Evolutionary conservation across 1,140 invertebrate genomes (phyloP), one percentile per base, ranked within the genome.

Genomic region (Drosophila parabipectinata): DNA sequence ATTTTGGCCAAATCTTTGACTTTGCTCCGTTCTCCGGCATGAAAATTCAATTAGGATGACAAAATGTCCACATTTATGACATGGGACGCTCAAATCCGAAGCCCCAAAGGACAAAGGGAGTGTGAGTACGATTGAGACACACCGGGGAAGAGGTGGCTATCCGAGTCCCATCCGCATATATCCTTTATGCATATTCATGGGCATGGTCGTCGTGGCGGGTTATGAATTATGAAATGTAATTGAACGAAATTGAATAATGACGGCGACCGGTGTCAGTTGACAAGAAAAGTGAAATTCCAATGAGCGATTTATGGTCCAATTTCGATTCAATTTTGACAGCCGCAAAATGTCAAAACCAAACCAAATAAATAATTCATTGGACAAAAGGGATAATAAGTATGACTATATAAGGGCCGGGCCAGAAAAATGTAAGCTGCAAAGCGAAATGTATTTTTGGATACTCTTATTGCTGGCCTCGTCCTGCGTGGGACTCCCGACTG

Each of bases 211-310:
- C 51, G 45, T 15, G 18, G 54, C 4, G 60, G 59, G 39, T 61
- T 56, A 74, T 88, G 84, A 88, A 88, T 88, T 88, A 88, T 88
- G 76, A 79, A 88, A 83, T 75, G 57, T 88, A 88, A 88, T 88
- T 88, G 83, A 88, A 83, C 69, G 64, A 88, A 89, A 88, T 88
- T 88, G 82, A 87, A 87, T 87, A 87, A 88, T 79, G 82, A 85
- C 63, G 51, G 72, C 56, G 64, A 34, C 39, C 64, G 61, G 67
- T 69, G 67, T 83, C 75, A 79, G 71, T 44, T 75, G 80, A 84
- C 80, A 84, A 80, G 76, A 79, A 87, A 87, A 87, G 83, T 88
- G 84, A 88, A 88, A 83, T 79, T 68, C 79, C 61, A 62, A 71
- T 72, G 71, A 68, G 69, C 82, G 78, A 88, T 87, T 87, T 88